Evolutionary conservation across 2,113 vertebrate genomes (phyloP).

Genomic region (Phyllopteryx taeniolatus): DNA sequence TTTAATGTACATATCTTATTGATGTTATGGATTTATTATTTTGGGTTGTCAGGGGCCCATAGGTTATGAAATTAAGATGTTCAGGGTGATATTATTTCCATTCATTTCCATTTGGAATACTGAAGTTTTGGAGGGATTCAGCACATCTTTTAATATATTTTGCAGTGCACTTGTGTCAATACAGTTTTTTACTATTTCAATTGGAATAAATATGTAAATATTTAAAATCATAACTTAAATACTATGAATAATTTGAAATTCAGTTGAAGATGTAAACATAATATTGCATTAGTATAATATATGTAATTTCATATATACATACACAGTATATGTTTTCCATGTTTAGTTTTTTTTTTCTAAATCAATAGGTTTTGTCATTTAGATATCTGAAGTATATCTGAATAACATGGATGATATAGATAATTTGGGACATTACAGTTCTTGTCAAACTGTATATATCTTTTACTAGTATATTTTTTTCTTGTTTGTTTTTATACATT

Average conservation of each 20-base stretch:
- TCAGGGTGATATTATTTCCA: conserved; percentile 9
- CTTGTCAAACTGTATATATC: background rate
- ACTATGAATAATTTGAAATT: background rate
- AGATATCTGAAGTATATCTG: background rate
- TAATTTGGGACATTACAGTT: background rate
- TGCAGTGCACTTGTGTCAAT: background rate
- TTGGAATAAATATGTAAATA: background rate
- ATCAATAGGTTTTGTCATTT: background rate
- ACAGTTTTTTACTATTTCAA: background rate
- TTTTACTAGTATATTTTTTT: background rate
- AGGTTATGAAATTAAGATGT: conserved; percentile 27
- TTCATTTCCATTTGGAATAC: background rate
- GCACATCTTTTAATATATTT: background rate
- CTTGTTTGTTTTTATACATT: background rate
- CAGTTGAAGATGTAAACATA: background rate
- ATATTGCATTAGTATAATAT: no score
- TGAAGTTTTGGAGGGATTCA: background rate
- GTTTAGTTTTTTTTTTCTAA: background rate
- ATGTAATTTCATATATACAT: no score
- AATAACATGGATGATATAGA: background rate
- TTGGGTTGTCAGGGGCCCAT: conserved; percentile 18
- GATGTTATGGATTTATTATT: conserved; percentile 49
- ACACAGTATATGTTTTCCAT: background rate
- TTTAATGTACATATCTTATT: conserved; percentile 60
- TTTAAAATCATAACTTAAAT: background rate